Evolutionary conservation across 2,888 invertebrate species (phyloP), one percentile per base, ranked within the genome.

Genomic region (Terebella lapidaria): DNA sequence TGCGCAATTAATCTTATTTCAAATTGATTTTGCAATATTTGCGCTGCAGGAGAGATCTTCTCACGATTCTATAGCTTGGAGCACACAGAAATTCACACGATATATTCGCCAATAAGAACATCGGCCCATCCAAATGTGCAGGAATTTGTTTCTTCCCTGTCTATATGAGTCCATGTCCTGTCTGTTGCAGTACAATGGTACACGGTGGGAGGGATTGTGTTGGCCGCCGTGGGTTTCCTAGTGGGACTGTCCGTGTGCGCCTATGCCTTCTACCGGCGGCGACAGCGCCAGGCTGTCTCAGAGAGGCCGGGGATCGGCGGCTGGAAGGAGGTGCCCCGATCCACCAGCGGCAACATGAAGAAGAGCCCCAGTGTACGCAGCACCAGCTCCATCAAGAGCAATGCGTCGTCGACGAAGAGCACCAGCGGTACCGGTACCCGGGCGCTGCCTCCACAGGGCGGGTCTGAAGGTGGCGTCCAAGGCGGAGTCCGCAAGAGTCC

Each of bases 201-300:
- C 55, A 84, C 86, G 29, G 81, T 88, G 64, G 83, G 87, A 42
- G 87, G 85, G 53, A 82, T 88, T 72, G 86, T 86, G 73, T 80
- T 87, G 65, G 87, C 86, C 30, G 84, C 84, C 55, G 83, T 85
- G 30, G 81, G 86, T 57, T 84, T 87, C 69, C 81, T 85, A 30
- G 74, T 86, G 35, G 83, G 85, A 63, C 82, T 87, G 67, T 84
- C 85, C 30, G 86, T 85, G 5, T 84, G 86, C 68, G 85, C 86
- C 27, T 87, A 87, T 79, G 86, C 86, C 81, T 87, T 87, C 74
- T 87, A 87, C 76, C 83, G 86, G 59, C 84, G 86, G 18, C 83
- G 86, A 53, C 80, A 84, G 57, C 80, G 81, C 65, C 79, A 82
- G 67, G 78, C 22, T 25, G 72, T 73, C 22, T 72, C 72, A 57